These are phyloP conservation scores for Seriola aureovittata DNA, from an alignment of 2,113 vertebrate species.

Conservation along the genomic window DNA sequence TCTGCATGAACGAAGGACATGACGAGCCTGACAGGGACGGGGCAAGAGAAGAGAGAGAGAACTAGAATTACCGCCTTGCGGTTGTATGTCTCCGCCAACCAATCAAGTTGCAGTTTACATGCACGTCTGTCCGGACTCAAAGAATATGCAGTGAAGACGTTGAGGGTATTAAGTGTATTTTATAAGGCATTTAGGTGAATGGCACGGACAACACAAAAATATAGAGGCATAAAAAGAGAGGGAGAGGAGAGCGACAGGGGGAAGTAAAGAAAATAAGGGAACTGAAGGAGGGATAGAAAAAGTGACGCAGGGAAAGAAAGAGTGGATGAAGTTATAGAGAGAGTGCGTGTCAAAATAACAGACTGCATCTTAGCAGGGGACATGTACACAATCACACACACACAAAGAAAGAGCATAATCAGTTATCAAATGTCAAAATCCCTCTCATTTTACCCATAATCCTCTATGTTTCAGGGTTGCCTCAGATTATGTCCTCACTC, in stretches of 20 bases:
- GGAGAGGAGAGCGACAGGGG: background rate
- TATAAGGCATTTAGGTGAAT: too few species aligned
- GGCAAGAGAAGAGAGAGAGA: background rate
- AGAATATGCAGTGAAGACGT: too few species aligned
- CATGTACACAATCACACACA: constrained; percentile 15
- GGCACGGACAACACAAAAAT: background rate
- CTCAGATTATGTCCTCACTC: background rate
- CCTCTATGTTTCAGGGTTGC: constrained; percentile 9
- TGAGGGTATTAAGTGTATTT: too few species aligned
- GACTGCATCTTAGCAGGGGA: constrained; percentile 34
- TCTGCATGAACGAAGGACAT: constrained; percentile 25
- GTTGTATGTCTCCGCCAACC: too few species aligned
- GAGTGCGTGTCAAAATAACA: constrained; percentile 27
- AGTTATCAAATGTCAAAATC: constrained; percentile 6
- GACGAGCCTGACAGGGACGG: background rate
- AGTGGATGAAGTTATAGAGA: background rate
- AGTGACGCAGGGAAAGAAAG: background rate
- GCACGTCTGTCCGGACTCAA: too few species aligned
- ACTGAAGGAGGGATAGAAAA: background rate
- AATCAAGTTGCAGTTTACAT: too few species aligned
- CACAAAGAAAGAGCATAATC: background rate
- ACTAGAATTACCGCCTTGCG: too few species aligned
- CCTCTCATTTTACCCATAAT: constrained; percentile 42
- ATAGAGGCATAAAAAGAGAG: background rate
- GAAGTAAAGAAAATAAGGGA: background rate